Percentiles rank a stretch among this genome's conserved stretches.
Evolutionary conservation across 1,140 invertebrate species (phyloP).

Genomic region (Gerris buenoi): DNA sequence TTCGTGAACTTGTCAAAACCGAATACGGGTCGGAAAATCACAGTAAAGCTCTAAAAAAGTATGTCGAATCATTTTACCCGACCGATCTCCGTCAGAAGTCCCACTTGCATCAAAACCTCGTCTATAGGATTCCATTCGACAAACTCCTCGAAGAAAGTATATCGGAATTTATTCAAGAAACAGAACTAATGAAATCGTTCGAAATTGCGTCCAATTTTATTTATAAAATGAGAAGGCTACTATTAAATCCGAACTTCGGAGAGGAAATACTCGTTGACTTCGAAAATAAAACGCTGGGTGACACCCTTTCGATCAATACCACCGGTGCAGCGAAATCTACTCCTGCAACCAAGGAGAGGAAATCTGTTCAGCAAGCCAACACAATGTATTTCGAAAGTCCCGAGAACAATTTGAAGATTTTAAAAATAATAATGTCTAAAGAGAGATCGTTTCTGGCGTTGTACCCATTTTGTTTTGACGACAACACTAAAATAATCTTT

Average conservation of each 20-base stretch:
- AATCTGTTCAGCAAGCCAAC: too few relatives aligned
- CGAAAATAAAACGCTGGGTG: too few relatives aligned
- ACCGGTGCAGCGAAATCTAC: too few relatives aligned
- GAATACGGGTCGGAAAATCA: neutral
- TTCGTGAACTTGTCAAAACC: neutral
- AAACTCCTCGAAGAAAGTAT: neutral
- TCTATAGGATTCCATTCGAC: neutral
- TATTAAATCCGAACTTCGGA: neutral
- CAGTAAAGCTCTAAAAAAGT: neutral
- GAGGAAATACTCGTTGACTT: too few relatives aligned
- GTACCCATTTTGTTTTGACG: neutral
- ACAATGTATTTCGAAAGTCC: neutral
- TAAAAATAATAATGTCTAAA: neutral
- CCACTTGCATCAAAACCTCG: neutral
- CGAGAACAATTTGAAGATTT: neutral
- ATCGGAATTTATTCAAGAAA: too few relatives aligned
- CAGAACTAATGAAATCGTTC: too few relatives aligned
- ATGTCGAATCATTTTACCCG: neutral
- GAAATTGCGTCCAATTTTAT: too few relatives aligned
- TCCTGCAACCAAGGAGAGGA: too few relatives aligned
- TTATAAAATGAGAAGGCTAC: neutral
- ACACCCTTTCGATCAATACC: too few relatives aligned
- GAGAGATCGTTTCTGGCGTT: neutral
- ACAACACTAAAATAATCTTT: neutral
- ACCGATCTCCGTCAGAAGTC: neutral